Base-by-base conservation (phyloP, 2,113 vertebrate species). In the Sprattus sprattus region DNA sequence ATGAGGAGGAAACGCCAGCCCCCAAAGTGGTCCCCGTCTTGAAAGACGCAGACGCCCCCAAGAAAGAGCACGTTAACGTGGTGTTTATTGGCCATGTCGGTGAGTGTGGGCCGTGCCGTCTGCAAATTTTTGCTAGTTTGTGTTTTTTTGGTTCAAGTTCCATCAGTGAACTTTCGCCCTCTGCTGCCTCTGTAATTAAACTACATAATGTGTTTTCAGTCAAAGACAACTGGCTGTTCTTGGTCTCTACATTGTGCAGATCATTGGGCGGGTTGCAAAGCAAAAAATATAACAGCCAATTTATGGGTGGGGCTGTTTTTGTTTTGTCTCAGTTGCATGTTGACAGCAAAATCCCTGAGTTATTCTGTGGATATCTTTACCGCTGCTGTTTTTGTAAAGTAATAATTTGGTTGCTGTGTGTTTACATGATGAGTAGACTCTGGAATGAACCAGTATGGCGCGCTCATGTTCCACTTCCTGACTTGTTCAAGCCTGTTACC, bases 71-170 rank as follows among this genome's bases (percentile, higher is more conserved):
- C 3, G 97, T 97, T 86, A 97, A 97, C 47, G 97, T 97, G 50
- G 97, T 97, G 22, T 97, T 97, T 93, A 97, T 97, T 84, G 97
- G 97, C 5, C 97, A 97, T 0, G 97, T 97, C 84, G 97, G 97
- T 97, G 86, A 95, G 97, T 92, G 82, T 20, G 22, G 39, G 39
- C 50, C 20, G 80, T n/a, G 16, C 7, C 39, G 39, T 39, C 39
- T 39, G 39, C 39, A 39, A 39, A 39, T 39, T 39, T 39, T 39
- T 2, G 39, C 39, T 39, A 11, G 47, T 49, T 49, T 9, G 47
- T 49, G 47, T 49, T 9, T 11, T 49, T 49, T 0, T 2, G 6
- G 0, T 10, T 11, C 47, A 49, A 49, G 13, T 49, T 49, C 13
- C 47, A 49, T 49, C 13, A 11, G 47, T 49, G 47, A 49, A 11